Evolutionary conservation across 2,888 invertebrate species (phyloP).

Genomic region (Cylloceria caligata): DNA sequence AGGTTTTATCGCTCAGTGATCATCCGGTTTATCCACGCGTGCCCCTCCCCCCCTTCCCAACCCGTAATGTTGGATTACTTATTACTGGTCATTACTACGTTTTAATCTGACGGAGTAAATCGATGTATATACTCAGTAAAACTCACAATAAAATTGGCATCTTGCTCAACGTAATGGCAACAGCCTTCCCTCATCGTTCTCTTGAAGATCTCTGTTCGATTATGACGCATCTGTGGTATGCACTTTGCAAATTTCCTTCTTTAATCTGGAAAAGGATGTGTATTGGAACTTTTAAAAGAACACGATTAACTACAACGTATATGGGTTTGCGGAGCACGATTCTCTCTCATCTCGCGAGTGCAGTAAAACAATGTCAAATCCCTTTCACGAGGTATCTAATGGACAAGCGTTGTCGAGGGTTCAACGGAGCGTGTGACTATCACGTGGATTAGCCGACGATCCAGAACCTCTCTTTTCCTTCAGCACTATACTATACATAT

Average conservation of each 20-base stretch:
- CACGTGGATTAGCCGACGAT: slow-evolving; percentile 38
- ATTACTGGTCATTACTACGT: slow-evolving; percentile 66
- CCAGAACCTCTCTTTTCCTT: slow-evolving; percentile 14
- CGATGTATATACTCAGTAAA: slow-evolving; percentile 47
- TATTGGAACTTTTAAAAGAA: background rate
- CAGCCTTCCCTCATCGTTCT: slow-evolving; percentile 15
- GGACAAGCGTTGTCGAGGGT: slow-evolving; percentile 39
- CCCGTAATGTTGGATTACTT: slow-evolving; percentile 62
- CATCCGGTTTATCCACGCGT: slow-evolving; percentile 50
- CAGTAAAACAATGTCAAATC: slow-evolving; percentile 33
- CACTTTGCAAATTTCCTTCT: background rate
- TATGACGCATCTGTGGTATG: background rate
- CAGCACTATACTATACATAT: background rate
- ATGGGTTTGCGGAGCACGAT: background rate
- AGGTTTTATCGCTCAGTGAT: slow-evolving; percentile 53
- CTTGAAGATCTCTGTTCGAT: background rate
- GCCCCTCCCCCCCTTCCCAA: too few relatives aligned
- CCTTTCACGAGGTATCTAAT: slow-evolving; percentile 38
- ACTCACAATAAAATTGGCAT: slow-evolving; percentile 67
- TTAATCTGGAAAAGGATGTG: background rate
- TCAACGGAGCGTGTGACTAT: slow-evolving; percentile 34
- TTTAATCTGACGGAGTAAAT: slow-evolving; percentile 62
- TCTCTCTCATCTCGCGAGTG: background rate
- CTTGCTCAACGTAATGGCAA: slow-evolving; percentile 26
- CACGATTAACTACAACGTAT: slow-evolving; percentile 4